Evolutionary conservation across 1,140 invertebrate species (phyloP).

Genomic region (Choristoneura fumiferana): DNA sequence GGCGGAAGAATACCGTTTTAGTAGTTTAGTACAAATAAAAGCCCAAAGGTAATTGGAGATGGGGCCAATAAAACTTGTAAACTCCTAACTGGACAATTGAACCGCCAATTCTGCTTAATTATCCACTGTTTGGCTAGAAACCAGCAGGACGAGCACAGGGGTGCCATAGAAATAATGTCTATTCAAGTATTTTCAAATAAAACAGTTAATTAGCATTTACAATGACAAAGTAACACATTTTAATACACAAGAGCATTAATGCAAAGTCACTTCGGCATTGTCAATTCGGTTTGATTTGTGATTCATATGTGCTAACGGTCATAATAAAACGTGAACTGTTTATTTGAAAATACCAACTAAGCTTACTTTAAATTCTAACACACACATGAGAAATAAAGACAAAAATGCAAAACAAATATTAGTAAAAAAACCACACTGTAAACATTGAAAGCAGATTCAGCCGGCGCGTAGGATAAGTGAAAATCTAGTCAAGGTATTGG

Average conservation of each 20-base stretch:
- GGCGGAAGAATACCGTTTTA: too few species aligned
- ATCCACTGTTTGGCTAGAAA: not conserved
- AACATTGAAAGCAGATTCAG: constrained; percentile 46
- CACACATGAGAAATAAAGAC: constrained; percentile 7
- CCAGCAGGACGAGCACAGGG: too few species aligned
- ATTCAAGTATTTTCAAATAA: too few species aligned
- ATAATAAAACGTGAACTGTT: not conserved
- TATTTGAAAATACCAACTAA: constrained; percentile 1
- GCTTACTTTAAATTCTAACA: constrained; percentile 2
- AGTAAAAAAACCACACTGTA: constrained; percentile 36
- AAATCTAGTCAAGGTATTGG: constrained; percentile 79
- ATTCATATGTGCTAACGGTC: too few species aligned
- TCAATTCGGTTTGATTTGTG: too few species aligned
- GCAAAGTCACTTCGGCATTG: too few species aligned
- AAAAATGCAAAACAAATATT: constrained; percentile 27
- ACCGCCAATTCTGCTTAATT: constrained; percentile 19
- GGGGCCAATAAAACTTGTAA: not conserved
- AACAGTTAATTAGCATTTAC: too few species aligned
- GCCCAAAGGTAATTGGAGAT: not conserved
- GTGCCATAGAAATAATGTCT: too few species aligned
- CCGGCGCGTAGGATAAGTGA: constrained; percentile 77
- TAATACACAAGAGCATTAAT: too few species aligned
- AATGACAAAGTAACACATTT: too few species aligned
- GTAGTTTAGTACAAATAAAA: too few species aligned
- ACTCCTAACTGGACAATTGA: constrained; percentile 42